Evolutionary conservation across 2,113 vertebrate genomes (phyloP).

Genomic region (Pandion haliaetus): DNA sequence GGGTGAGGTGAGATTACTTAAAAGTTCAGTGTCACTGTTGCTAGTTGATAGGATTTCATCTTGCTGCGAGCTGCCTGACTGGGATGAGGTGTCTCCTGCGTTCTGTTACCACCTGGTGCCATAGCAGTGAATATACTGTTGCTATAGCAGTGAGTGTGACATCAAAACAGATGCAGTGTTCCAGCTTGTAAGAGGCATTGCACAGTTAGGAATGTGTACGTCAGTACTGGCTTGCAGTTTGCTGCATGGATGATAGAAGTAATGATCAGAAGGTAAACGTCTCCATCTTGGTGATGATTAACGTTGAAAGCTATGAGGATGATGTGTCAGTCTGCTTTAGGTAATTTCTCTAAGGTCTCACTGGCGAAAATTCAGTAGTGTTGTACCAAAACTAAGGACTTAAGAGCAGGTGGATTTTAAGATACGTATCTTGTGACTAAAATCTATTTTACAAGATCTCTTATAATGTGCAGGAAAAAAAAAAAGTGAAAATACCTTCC

Average conservation of each 20-base stretch:
- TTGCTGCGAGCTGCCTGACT: accelerated
- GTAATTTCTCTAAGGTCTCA: neutral
- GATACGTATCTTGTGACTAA: accelerated
- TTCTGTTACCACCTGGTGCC: accelerated
- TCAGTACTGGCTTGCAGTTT: neutral
- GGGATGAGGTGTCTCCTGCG: accelerated
- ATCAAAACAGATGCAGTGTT: neutral
- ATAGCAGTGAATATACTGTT: neutral
- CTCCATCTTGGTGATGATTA: neutral
- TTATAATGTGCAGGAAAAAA: neutral
- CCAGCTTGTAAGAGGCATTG: no score
- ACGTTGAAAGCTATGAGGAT: accelerated
- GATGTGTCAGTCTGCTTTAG: neutral
- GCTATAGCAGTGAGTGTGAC: neutral
- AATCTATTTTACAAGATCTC: neutral
- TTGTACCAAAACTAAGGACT: neutral
- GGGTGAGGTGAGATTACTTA: accelerated
- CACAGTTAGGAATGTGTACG: accelerated
- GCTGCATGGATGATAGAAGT: neutral
- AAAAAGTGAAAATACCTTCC: accelerated
- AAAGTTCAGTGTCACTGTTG: no score
- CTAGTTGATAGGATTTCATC: accelerated
- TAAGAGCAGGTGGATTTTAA: neutral
- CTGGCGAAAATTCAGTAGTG: neutral
- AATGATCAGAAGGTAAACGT: neutral